A percentile compares a stretch with the other conserved stretches of the same genome.
These are phyloP conservation scores for Clarias magur DNA, from an alignment of 2,113 vertebrate species.

Conservation along the genomic window DNA sequence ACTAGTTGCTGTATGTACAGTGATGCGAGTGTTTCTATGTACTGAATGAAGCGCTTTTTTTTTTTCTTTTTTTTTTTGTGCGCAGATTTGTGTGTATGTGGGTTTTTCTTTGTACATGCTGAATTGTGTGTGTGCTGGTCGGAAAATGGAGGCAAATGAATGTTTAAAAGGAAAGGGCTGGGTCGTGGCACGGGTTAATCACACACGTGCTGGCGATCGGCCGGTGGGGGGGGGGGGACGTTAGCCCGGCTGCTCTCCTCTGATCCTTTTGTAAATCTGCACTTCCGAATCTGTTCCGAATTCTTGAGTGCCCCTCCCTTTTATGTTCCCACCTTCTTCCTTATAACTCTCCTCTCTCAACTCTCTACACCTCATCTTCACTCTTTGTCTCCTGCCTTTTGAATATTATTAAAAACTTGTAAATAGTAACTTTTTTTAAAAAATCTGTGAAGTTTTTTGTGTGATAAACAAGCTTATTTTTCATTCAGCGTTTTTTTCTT, in stretches of 20 bases:
- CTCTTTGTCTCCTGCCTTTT: conserved; percentile 74
- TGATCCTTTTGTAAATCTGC: conserved; percentile 85
- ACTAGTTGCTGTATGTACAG: conserved; percentile 74
- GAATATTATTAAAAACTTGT: conserved; percentile 91
- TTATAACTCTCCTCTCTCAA: conserved; percentile 52
- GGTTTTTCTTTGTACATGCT: conserved; percentile 78
- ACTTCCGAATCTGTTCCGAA: conserved; percentile 82
- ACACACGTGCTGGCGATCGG: conserved; percentile 80
- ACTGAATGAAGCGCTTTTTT: conserved; percentile 38
- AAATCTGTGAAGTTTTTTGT: conserved; percentile 89
- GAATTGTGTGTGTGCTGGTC: conserved; percentile 68
- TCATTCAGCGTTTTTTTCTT: conserved; percentile 82
- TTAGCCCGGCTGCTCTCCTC: conserved; percentile 76
- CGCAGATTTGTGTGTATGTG: conserved; percentile 61
- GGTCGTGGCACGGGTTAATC: conserved; percentile 65
- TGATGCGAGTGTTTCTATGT: conserved; percentile 45
- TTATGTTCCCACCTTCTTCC: conserved; percentile 67
- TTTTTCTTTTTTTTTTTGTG: conserved; percentile 50
- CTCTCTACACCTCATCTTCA: conserved; percentile 40
- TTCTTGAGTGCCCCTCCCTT: conserved; percentile 57
- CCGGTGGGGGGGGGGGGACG: no score
- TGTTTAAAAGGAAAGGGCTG: conserved; percentile 70
- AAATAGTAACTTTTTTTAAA: conserved; percentile 86
- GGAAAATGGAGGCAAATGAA: conserved; percentile 87
- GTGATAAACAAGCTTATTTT: conserved; percentile 87